Evolutionary conservation across 2,797 vertebrate species (phyloP).

Genomic region (Myotis findleyi): DNA sequence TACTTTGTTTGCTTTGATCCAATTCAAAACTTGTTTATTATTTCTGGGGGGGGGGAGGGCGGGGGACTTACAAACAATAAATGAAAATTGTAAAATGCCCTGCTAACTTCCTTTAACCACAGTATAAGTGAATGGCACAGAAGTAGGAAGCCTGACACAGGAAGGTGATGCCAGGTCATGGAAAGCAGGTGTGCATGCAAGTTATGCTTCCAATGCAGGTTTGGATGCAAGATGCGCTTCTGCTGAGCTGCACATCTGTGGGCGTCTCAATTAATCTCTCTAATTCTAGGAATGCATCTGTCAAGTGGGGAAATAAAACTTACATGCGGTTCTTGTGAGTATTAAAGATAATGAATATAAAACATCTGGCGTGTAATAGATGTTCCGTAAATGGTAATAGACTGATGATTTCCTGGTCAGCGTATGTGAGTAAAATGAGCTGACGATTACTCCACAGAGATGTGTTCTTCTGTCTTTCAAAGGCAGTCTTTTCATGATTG

Average conservation of each 20-base stretch:
- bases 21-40: slow-evolving; percentile 38
- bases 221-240: background rate
- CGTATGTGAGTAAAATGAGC: background rate
- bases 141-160: background rate
- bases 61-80: background rate
- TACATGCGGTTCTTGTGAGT: background rate
- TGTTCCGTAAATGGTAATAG: background rate
- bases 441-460: slow-evolving; percentile 5
- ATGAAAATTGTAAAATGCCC: background rate
- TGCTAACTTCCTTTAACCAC: background rate
- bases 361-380: background rate
- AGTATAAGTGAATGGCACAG: background rate
- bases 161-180: background rate
- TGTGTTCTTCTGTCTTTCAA: slow-evolving; percentile 14
- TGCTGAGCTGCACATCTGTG: background rate
- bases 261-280: background rate
- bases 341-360: slow-evolving; percentile 12
- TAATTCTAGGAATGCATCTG: background rate
- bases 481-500: slow-evolving; percentile 65
- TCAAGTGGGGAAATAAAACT: background rate
- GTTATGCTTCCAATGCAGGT: no score
- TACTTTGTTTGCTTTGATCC: background rate
- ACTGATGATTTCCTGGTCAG: slow-evolving; percentile 28
- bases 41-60: background rate
- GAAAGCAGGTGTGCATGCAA: background rate